These are phyloP conservation scores for Trichopria drosophilae DNA, from an alignment of 2,888 invertebrate species.

Conservation along the genomic window DNA sequence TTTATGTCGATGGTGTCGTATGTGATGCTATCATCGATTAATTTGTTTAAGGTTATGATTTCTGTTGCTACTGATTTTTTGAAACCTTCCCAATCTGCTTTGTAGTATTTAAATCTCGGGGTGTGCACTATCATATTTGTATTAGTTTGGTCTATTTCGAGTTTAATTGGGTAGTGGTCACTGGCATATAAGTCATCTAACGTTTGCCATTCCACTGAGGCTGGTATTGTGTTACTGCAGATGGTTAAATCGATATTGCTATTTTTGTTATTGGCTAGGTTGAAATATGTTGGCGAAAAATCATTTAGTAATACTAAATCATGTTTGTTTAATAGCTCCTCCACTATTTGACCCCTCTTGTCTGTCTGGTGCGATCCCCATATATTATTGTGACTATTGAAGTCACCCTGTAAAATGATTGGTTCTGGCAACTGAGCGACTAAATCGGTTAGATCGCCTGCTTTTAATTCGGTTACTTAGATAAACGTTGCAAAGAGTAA, in stretches of 20 bases:
- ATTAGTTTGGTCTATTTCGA: neutral
- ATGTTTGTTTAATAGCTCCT: conserved; percentile 27
- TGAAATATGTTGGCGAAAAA: conserved; percentile 33
- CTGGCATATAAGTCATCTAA: conserved; percentile 15
- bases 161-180: conserved; percentile 33
- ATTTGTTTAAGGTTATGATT: conserved; percentile 6
- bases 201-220: conserved; percentile 20
- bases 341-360: conserved; percentile 34
- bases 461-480: conserved; percentile 18
- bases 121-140: no score
- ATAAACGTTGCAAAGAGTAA: conserved; percentile 30
- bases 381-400: conserved; percentile 32
- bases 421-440: conserved; percentile 33
- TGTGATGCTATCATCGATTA: neutral
- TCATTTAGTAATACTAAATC: conserved; percentile 24
- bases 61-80: conserved; percentile 7
- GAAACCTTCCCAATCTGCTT: conserved; percentile 30
- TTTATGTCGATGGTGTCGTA: conserved; percentile 12
- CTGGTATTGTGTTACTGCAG: conserved; percentile 17
- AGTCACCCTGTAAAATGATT: conserved; percentile 37
- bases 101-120: conserved; percentile 32
- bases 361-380: conserved; percentile 33
- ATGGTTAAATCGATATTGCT: conserved; percentile 35
- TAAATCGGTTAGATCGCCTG: conserved; percentile 15
- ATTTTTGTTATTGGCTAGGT: conserved; percentile 11